phyloP scores from a whole-genome alignment of 2,113 vertebrate genomes.

The Podarcis cretensis region DNA sequence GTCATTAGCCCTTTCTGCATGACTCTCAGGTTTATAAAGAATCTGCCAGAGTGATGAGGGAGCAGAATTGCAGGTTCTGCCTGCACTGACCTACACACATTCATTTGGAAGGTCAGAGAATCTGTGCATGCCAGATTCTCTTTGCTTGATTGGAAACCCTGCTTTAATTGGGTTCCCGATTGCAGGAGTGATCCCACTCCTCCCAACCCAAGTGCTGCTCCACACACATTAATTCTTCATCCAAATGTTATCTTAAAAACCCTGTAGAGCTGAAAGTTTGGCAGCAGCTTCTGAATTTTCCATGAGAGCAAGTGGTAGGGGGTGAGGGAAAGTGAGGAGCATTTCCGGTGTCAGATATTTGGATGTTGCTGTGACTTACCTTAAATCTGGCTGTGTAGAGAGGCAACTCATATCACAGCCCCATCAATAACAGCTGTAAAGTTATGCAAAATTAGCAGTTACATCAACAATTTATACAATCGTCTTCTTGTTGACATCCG shows the following conservation, averaged over 20 bases:
- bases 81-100: not conserved
- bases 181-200: not conserved
- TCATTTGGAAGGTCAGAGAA: not conserved
- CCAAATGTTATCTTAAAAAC: not conserved
- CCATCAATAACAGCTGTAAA: slow-evolving; percentile 4
- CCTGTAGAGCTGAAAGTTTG: not conserved
- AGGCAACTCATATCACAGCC: not conserved
- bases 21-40: too few species aligned
- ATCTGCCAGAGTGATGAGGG: not conserved
- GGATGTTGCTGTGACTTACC: not conserved
- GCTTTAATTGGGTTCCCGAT: not conserved
- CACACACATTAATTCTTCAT: not conserved
- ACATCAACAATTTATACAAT: too few species aligned
- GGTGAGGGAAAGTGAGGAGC: too few species aligned
- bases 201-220: not conserved
- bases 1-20: not conserved
- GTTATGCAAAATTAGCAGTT: not conserved
- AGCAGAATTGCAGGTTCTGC: not conserved
- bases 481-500: too few species aligned
- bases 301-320: too few species aligned
- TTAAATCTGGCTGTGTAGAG: not conserved
- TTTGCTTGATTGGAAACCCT: too few species aligned
- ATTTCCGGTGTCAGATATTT: not conserved
- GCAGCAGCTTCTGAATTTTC: too few species aligned
- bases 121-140: not conserved